Base-by-base conservation (phyloP, 2,888 invertebrate species). In the Agriopis leucophaearia region DNA sequence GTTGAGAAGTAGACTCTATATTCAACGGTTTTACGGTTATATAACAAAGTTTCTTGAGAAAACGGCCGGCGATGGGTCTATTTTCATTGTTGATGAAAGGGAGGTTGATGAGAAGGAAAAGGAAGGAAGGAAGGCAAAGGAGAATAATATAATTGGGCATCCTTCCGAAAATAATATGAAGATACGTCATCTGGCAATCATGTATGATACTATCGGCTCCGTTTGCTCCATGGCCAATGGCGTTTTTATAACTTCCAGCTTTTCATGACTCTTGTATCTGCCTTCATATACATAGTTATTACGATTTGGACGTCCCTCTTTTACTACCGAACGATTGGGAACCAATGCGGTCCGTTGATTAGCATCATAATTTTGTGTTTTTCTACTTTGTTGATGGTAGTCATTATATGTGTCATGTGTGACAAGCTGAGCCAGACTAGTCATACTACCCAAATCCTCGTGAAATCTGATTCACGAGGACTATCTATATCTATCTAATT, bases 381-480 rank as follows among this genome's bases (percentile, higher is more conserved):
- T n/a, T 76, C 77, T 38, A 81, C 84, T 40, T 70, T 87, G 40
- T 52, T 83, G 45, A 76, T 78, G n/a, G 80, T 89, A 36, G 81
- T 76, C 5, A 52, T 80, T 4, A 82, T 89, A 79, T 86, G 85
- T 5, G 78, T 81, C 27, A 74, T 79, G 36, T 89, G 90, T 64
- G 88, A 90, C 71, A 73, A 60, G 18, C 64, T 91, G 13, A 76
- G 81, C 57, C 38, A 74, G 10, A 78, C 80, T 9, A 82, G 88
- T 13, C 83, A 81, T 18, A 70, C 75, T 3, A 87, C 87, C 0
- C 88, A 83, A 66, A 74, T 83, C 18, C 74, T 88, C 27, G 80
- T 90, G 0, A 88, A n/a, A 89, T 66, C 64, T 86, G 89, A 65
- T 63, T 91, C 0, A 84, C 90, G 38, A 90, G 85, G 84, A 88